Percentiles rank a stretch among this genome's conserved stretches.
phyloP scores from a whole-genome alignment of 2,797 vertebrate genomes.

The Nothura maculosa region DNA sequence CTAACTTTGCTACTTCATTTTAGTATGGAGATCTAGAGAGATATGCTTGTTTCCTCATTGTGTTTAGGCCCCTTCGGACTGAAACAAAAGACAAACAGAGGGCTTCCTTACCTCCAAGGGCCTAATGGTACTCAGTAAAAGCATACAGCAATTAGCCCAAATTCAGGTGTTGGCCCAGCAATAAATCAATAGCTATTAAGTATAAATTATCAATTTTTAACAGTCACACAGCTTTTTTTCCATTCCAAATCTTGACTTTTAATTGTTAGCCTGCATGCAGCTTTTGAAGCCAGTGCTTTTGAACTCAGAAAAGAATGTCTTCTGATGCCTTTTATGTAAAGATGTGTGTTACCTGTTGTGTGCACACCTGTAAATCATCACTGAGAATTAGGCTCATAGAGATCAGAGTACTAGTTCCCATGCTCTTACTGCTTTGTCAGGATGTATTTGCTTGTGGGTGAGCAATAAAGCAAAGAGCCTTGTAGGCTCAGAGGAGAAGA shows the following conservation, averaged over 20 bases:
- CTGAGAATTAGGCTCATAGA: background rate
- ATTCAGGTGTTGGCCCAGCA: background rate
- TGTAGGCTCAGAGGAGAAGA: background rate
- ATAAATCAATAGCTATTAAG: conserved; percentile 41
- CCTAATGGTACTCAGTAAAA: conserved; percentile 19
- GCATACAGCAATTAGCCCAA: conserved; percentile 22
- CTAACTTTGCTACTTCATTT: background rate
- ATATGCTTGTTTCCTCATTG: background rate
- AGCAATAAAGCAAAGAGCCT: background rate
- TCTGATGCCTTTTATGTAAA: background rate
- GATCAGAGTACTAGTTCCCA: background rate
- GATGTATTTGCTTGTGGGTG: background rate
- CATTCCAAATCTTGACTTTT: conserved; percentile 7
- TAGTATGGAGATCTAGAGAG: background rate
- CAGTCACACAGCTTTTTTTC: background rate
- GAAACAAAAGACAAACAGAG: background rate
- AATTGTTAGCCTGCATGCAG: background rate
- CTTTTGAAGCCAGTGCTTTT: background rate
- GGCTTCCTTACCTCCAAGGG: background rate
- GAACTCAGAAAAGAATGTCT: background rate
- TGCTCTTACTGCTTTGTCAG: background rate
- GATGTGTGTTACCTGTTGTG: background rate
- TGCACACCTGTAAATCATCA: background rate
- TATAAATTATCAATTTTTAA: conserved; percentile 37
- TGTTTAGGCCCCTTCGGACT: background rate